Conservation (phyloP, 2,888 invertebrate genomes). For the Ypsolopha sequella region DNA sequence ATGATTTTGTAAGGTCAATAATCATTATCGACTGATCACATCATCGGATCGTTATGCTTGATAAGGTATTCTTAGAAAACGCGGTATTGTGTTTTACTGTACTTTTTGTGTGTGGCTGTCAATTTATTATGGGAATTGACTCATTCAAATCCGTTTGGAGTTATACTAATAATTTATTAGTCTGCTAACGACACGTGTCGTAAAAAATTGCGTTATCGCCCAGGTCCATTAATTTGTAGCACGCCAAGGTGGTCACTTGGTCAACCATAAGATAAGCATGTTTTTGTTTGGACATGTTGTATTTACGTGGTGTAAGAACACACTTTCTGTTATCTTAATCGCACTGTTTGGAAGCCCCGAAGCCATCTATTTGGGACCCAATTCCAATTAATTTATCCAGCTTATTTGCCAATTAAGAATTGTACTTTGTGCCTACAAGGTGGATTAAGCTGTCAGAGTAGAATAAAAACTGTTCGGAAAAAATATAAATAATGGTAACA, state of each 20-base stretch:
- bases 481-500: no score
- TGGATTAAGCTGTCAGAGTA: background rate
- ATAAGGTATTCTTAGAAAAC: conserved; percentile 2
- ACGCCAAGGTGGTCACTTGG: conserved; percentile 51
- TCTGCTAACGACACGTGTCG: no score
- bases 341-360: conserved; percentile 36
- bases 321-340: conserved; percentile 57
- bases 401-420: background rate
- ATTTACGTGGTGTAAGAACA: conserved; percentile 54
- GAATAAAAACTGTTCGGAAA: no score
- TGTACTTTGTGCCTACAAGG: background rate
- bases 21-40: conserved; percentile 61
- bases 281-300: conserved; percentile 47
- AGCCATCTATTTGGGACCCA: conserved; percentile 33
- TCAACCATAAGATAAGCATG: conserved; percentile 29
- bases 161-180: no score
- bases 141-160: no score
- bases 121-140: conserved; percentile 6
- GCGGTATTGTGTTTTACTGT: conserved; percentile 5
- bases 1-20: conserved; percentile 67
- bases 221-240: conserved; percentile 50
- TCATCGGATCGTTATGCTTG: conserved; percentile 30
- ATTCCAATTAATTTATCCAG: conserved; percentile 33
- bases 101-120: conserved; percentile 3
- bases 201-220: background rate